Evolutionary conservation across 2,113 vertebrate genomes (phyloP).

Genomic region (Silurus asotus): DNA sequence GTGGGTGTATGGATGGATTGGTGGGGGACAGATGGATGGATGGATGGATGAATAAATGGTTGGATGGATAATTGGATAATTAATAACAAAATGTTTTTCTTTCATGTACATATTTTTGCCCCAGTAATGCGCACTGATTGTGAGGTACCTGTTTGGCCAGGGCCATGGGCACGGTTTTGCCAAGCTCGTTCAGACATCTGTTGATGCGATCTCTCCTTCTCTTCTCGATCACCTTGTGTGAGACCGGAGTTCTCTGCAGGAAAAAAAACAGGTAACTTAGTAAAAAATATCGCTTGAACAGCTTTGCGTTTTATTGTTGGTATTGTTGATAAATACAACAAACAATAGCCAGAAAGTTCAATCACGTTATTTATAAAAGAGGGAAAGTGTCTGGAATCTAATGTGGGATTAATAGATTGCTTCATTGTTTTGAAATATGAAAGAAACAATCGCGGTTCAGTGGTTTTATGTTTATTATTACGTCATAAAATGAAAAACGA

Average conservation of each 20-base stretch:
- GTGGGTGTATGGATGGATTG: no score
- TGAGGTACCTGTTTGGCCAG: slow-evolving; percentile 90
- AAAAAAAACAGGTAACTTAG: neutral
- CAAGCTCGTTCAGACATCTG: slow-evolving; percentile 90
- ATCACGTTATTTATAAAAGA: no score
- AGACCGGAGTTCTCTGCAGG: slow-evolving; percentile 89
- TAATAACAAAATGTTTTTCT: neutral
- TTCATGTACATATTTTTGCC: neutral
- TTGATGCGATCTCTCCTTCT: slow-evolving; percentile 93
- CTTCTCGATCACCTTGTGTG: slow-evolving; percentile 98
- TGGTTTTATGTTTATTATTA: neutral
- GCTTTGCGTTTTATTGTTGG: no score
- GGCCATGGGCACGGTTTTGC: slow-evolving; percentile 96
- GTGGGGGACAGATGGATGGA: no score
- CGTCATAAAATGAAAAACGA: no score
- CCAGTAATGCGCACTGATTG: neutral
- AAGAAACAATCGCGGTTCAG: neutral
- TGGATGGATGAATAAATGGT: no score
- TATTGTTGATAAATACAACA: no score
- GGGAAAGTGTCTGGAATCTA: no score
- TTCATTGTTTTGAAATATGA: no score
- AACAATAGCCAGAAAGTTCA: no score
- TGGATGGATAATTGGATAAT: no score
- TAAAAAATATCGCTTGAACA: neutral
- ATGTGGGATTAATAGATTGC: neutral